A percentile compares a stretch with the other conserved stretches of the same genome.
Conservation (phyloP, 2,113 vertebrate genomes). For the Sander vitreus region DNA sequence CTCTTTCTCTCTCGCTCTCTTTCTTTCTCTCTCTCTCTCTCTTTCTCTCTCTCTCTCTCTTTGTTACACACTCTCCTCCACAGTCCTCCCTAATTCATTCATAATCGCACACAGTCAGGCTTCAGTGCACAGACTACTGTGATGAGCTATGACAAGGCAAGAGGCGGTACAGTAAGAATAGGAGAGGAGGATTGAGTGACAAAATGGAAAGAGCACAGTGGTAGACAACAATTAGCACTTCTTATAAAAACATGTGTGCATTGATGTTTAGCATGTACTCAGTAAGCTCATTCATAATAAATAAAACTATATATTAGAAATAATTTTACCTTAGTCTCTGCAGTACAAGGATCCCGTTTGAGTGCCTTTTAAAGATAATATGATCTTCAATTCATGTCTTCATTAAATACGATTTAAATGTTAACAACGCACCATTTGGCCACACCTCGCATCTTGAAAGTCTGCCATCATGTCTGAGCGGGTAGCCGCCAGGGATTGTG, state of each 20-base stretch:
- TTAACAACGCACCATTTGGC: constrained; percentile 39
- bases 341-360: neutral
- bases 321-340: constrained; percentile 1
- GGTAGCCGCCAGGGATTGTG: constrained; percentile 69
- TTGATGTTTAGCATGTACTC: constrained; percentile 18
- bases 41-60: neutral
- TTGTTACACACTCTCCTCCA: constrained; percentile 40
- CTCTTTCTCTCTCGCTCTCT: neutral
- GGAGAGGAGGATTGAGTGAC: constrained; percentile 37
- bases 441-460: constrained; percentile 63
- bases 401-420: constrained; percentile 36
- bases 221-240: constrained; percentile 59
- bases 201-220: constrained; percentile 50
- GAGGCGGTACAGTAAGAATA: constrained; percentile 50
- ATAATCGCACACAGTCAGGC: constrained; percentile 56
- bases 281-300: constrained; percentile 7
- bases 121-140: constrained; percentile 64
- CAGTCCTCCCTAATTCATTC: constrained; percentile 54
- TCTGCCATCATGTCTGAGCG: constrained; percentile 71
- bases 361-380: constrained; percentile 13
- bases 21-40: neutral
- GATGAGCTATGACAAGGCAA: constrained; percentile 73
- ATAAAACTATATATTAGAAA: neutral
- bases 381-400: constrained; percentile 17
- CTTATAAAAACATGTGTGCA: constrained; percentile 25